Percentiles rank a stretch among this genome's conserved stretches.
These are phyloP conservation scores for Drosophila anceps DNA, from an alignment of 2,888 invertebrate genomes.

Conservation along the genomic window DNA sequence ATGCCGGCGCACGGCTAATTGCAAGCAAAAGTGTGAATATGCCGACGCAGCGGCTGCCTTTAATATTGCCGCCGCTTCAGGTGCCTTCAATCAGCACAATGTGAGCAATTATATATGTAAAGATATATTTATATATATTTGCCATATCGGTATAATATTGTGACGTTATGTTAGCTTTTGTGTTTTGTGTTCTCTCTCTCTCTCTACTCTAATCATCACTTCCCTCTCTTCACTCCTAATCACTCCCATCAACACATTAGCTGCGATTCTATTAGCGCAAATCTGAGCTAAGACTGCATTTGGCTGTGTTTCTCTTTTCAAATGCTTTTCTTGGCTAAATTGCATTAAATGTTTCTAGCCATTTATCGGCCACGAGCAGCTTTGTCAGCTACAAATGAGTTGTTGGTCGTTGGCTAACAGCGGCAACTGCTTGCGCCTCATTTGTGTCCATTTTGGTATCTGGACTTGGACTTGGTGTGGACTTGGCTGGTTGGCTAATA, in stretches of 20 bases:
- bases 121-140: neutral
- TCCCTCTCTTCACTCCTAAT: neutral
- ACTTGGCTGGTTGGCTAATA: conserved; percentile 57
- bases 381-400: conserved; percentile 9
- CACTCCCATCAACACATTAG: neutral
- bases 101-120: neutral
- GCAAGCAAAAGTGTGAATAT: conserved; percentile 73
- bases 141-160: too few species aligned
- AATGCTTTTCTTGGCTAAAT: conserved; percentile 2
- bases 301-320: neutral
- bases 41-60: conserved; percentile 16
- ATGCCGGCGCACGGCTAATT: conserved; percentile 69
- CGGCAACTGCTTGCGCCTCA: neutral
- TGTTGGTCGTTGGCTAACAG: neutral
- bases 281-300: neutral
- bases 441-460: neutral
- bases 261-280: neutral
- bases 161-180: too few species aligned
- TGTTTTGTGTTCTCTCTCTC: too few species aligned
- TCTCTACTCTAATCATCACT: neutral
- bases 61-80: conserved; percentile 9
- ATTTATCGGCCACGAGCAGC: neutral
- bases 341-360: conserved; percentile 1
- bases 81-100: neutral
- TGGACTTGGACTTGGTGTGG: neutral